phyloP scores from a whole-genome alignment of 1,140 invertebrate species.

The Stenopsyche tienmushanensis region DNA sequence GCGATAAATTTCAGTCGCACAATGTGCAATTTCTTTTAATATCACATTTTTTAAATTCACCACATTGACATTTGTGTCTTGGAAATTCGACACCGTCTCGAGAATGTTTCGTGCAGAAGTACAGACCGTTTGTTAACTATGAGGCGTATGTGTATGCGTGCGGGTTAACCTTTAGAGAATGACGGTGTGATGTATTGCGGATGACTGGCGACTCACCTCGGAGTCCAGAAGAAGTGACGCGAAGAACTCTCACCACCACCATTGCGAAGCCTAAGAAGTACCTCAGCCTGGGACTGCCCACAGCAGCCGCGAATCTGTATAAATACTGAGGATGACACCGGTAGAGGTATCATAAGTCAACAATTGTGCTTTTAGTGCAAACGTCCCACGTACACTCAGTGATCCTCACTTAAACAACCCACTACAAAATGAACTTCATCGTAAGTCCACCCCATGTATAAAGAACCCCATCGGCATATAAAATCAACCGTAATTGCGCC shows the following conservation, averaged over 20 bases:
- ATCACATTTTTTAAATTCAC: too few relatives aligned
- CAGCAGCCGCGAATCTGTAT: slow-evolving; percentile 29
- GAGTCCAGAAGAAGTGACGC: background rate
- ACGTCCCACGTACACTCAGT: slow-evolving; percentile 5
- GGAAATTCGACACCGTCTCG: too few relatives aligned
- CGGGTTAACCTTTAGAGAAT: slow-evolving; percentile 11
- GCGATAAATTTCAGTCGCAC: too few relatives aligned
- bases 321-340: slow-evolving; percentile 42
- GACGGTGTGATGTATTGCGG: background rate
- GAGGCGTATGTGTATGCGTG: too few relatives aligned
- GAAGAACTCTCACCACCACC: slow-evolving; percentile 4
- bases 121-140: too few relatives aligned
- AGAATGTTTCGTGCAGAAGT: too few relatives aligned
- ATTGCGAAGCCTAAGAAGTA: slow-evolving; percentile 2
- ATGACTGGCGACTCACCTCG: too few relatives aligned
- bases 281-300: slow-evolving; percentile 29
- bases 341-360: slow-evolving; percentile 33
- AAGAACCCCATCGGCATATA: too few relatives aligned
- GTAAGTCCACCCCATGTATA: slow-evolving; percentile 32
- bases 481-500: too few relatives aligned
- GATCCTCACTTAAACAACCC: slow-evolving; percentile 6
- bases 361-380: slow-evolving; percentile 36
- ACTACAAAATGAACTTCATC: slow-evolving; percentile 35
- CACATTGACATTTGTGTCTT: too few relatives aligned
- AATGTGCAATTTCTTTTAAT: too few relatives aligned